Conservation (phyloP, 2,888 invertebrate species). For the Caenorhabditis auriculariae region DNA sequence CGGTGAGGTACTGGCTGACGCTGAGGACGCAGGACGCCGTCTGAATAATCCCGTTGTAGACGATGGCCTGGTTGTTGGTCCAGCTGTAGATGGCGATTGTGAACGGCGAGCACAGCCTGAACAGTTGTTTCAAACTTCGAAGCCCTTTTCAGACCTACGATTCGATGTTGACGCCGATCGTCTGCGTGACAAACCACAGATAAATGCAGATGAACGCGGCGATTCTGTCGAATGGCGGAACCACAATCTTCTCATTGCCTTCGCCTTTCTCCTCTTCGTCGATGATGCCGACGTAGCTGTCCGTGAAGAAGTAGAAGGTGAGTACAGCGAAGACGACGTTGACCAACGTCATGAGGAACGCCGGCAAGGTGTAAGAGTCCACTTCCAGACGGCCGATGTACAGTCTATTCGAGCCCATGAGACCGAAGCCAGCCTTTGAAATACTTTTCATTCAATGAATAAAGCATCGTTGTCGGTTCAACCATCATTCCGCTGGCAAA, state of each 20-base stretch:
- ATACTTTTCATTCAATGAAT: too few relatives aligned
- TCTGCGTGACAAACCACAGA: constrained; percentile 33
- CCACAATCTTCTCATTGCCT: constrained; percentile 10
- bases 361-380: constrained; percentile 28
- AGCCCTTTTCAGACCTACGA: too few relatives aligned
- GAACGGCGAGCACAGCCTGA: constrained; percentile 29
- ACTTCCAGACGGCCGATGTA: constrained; percentile 18
- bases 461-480: too few relatives aligned
- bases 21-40: constrained; percentile 24
- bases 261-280: constrained; percentile 24
- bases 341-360: constrained; percentile 15
- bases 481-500: too few relatives aligned
- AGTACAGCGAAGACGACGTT: constrained; percentile 17
- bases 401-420: constrained; percentile 17
- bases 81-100: constrained; percentile 46
- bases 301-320: constrained; percentile 25
- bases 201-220: constrained; percentile 31
- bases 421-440: constrained; percentile 18
- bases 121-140: too few relatives aligned
- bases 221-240: constrained; percentile 29
- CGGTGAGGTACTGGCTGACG: constrained; percentile 22
- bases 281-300: constrained; percentile 41
- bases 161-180: constrained; percentile 30
- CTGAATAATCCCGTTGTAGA: constrained; percentile 41
- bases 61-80: constrained; percentile 38